Conservation (phyloP, 2,797 vertebrate species). For the Sebastiscus albofasciatus region DNA sequence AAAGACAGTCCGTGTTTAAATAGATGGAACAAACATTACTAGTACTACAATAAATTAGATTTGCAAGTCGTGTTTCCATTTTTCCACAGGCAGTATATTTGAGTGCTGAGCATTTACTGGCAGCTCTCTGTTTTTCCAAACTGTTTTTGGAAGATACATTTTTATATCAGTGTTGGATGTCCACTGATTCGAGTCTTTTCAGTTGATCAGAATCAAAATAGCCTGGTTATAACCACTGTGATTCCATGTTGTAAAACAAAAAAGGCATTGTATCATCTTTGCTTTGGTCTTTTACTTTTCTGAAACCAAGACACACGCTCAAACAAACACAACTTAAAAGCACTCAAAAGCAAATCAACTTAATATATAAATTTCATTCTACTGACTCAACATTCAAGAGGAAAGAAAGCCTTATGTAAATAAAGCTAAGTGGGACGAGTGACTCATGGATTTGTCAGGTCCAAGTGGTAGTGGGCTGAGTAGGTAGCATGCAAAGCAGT, state of each 20-base stretch:
- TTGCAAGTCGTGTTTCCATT: neutral
- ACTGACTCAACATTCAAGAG: neutral
- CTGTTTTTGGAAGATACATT: neutral
- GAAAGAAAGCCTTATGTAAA: constrained; percentile 13
- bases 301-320: neutral
- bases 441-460: constrained; percentile 3
- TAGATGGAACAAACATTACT: neutral
- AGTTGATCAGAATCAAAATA: neutral
- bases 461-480: constrained; percentile 14
- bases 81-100: neutral
- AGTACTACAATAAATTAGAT: neutral
- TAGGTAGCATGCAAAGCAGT: constrained; percentile 1
- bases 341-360: neutral
- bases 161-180: neutral
- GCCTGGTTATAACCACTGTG: no score
- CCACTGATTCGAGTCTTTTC: neutral
- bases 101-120: neutral
- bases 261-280: neutral
- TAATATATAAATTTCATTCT: neutral
- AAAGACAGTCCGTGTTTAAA: neutral
- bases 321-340: neutral
- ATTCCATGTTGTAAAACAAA: neutral
- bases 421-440: constrained; percentile 25
- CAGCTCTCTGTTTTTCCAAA: neutral
- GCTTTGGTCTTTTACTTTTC: neutral